Percentiles rank a stretch among this genome's conserved stretches.
Conservation (phyloP, 2,888 invertebrate species). For the Phlogophora meticulosa region DNA sequence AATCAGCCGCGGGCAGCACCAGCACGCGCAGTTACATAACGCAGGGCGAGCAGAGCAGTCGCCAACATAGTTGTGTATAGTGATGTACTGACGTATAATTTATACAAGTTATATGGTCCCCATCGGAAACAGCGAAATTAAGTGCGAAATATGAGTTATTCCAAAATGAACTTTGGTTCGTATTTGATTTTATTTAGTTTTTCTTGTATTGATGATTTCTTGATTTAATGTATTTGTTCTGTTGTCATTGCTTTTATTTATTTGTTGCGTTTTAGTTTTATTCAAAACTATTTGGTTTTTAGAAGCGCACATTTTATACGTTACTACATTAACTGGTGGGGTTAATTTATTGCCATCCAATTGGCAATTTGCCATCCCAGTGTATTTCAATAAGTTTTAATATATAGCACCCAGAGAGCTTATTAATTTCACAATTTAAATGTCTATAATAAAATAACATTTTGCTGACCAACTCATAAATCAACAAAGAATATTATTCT, state of each 20-base stretch:
- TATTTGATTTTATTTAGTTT: constrained; percentile 44
- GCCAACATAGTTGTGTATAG: constrained; percentile 45
- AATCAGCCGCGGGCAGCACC: constrained; percentile 55
- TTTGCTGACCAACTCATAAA: not conserved
- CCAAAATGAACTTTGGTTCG: constrained; percentile 57
- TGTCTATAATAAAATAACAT: too few relatives aligned
- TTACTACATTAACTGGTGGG: too few relatives aligned
- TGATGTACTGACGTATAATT: constrained; percentile 30
- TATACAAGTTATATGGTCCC: constrained; percentile 10
- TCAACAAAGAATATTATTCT: not conserved
- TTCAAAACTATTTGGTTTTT: too few relatives aligned
- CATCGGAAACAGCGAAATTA: constrained; percentile 13
- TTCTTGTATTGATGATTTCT: too few relatives aligned
- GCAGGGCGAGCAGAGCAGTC: constrained; percentile 71
- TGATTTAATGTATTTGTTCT: too few relatives aligned
- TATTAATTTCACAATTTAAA: not conserved
- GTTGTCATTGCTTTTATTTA: too few relatives aligned
- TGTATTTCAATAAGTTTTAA: not conserved
- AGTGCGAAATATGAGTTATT: constrained; percentile 38
- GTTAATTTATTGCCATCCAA: too few relatives aligned
- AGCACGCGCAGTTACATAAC: constrained; percentile 77
- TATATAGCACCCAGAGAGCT: not conserved
- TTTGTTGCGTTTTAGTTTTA: too few relatives aligned
- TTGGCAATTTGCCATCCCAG: too few relatives aligned
- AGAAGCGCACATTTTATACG: too few relatives aligned